Base-by-base conservation (phyloP, 2,113 vertebrate genomes). In the Channa maculata region DNA sequence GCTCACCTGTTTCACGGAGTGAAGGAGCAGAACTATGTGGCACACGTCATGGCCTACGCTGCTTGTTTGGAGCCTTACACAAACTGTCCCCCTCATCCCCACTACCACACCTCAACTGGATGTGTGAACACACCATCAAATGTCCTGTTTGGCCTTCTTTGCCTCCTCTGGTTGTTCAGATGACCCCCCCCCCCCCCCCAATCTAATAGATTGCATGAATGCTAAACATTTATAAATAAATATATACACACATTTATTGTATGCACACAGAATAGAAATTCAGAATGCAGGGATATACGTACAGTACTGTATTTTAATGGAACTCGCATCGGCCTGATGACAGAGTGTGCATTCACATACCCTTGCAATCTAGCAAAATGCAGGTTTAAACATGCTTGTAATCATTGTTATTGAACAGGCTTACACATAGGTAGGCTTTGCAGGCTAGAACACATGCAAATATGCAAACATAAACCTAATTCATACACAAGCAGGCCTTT, bases 1-100 rank as follows among this genome's bases (percentile, higher is more conserved):
- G 93, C 94, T 55, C 93, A 95, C 65, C 91, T 95, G 34, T 93
- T 95, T 65, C 95, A 95, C 5, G 94, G 94, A 3, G 93, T 95
- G 8, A 93, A 95, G 41, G 95, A 95, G 77, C 94, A 95, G 82
- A 94, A 94, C 86, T 95, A 95, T 7, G 88, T 95, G 37, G 95
- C 95, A 1, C 95, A 95, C 4, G 94, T 92, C 60, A 93, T 95
- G 93, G 94, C 94, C 43, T 95, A 94, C 0, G 94, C 95, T 0
- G 90, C 93, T 60, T 95, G 95, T 50, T 82, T 95, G 54, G 90
- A 94, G 43, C 95, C 95, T 6, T 95, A 95, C 64, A 91, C 46
- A 0, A 75, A 94, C 77, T 95, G 95, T 49, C 91, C 92, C 4
- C 87, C 88, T 7, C 85, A 80, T 14, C 34, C 49, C 1, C 67